phyloP scores from a whole-genome alignment of 2,888 invertebrate species.

The Nineta flava region DNA sequence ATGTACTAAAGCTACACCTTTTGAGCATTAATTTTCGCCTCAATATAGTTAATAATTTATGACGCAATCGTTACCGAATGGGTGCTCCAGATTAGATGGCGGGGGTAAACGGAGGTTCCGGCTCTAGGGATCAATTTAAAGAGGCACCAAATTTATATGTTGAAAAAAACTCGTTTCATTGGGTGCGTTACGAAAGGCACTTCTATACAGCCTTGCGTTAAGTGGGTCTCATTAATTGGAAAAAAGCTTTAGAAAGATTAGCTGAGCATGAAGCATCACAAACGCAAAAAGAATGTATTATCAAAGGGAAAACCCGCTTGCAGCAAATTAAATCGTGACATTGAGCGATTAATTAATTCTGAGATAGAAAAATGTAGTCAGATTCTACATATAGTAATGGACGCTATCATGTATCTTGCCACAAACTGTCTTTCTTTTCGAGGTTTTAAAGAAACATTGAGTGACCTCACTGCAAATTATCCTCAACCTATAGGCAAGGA shows the following conservation, averaged over 20 bases:
- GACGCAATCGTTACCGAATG: no score
- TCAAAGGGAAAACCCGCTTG: not conserved
- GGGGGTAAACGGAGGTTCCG: no score
- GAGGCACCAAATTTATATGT: no score
- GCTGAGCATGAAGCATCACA: not conserved
- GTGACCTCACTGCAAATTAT: conserved; percentile 12
- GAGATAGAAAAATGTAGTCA: not conserved
- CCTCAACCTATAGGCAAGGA: conserved; percentile 14
- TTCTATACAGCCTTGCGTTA: not conserved
- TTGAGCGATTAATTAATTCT: not conserved
- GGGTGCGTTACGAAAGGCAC: no score
- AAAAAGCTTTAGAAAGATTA: not conserved
- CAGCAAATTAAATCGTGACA: not conserved
- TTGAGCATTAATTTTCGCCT: no score
- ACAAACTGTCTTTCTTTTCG: conserved; percentile 15
- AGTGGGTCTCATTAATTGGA: not conserved
- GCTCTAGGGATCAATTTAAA: no score
- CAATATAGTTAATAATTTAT: no score
- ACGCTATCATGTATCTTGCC: conserved; percentile 15
- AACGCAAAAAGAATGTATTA: not conserved
- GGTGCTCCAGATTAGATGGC: no score
- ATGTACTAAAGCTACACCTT: no score
- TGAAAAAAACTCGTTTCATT: no score
- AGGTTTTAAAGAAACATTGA: conserved; percentile 6
- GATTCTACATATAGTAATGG: conserved; percentile 11